Conservation (phyloP, 2,113 vertebrate species). For the Blennius ocellaris region DNA sequence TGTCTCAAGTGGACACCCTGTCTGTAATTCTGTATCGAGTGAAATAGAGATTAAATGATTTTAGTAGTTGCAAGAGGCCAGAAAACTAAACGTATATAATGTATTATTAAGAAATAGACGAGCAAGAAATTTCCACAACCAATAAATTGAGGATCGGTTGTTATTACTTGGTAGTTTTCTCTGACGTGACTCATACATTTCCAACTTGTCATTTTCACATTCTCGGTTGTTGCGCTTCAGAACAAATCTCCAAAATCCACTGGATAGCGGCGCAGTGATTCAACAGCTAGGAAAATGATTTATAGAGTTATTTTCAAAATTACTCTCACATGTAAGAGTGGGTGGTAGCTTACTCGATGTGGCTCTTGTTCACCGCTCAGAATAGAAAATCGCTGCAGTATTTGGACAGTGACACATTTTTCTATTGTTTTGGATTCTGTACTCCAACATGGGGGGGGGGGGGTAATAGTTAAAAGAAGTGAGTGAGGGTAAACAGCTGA, state of each 20-base stretch:
- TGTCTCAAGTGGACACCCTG: too few relatives aligned
- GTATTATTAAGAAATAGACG: background rate
- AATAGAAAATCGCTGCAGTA: slow-evolving; percentile 60
- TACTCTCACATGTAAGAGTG: slow-evolving; percentile 58
- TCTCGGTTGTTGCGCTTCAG: background rate
- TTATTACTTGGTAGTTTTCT: too few relatives aligned
- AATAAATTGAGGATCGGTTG: background rate
- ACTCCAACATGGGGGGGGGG: slow-evolving; percentile 30
- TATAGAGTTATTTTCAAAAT: slow-evolving; percentile 62
- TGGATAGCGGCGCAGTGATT: slow-evolving; percentile 28
- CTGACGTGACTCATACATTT: too few relatives aligned
- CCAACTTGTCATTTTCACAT: too few relatives aligned
- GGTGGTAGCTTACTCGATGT: slow-evolving; percentile 62
- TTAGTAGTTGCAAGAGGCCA: too few relatives aligned
- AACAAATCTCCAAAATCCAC: background rate
- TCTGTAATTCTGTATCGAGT: too few relatives aligned
- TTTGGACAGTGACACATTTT: slow-evolving; percentile 66
- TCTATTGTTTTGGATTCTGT: slow-evolving; percentile 56
- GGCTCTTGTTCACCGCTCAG: slow-evolving; percentile 58
- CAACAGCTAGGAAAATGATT: slow-evolving; percentile 33
- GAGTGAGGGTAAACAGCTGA: slow-evolving; percentile 17
- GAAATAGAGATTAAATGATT: too few relatives aligned
- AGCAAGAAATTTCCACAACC: background rate
- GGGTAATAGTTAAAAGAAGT: slow-evolving; percentile 6
- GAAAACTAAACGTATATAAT: background rate